Percentiles rank a stretch among this genome's conserved stretches.
Evolutionary conservation across 2,113 vertebrate genomes (phyloP).

Genomic region (Myocastor coypus): DNA sequence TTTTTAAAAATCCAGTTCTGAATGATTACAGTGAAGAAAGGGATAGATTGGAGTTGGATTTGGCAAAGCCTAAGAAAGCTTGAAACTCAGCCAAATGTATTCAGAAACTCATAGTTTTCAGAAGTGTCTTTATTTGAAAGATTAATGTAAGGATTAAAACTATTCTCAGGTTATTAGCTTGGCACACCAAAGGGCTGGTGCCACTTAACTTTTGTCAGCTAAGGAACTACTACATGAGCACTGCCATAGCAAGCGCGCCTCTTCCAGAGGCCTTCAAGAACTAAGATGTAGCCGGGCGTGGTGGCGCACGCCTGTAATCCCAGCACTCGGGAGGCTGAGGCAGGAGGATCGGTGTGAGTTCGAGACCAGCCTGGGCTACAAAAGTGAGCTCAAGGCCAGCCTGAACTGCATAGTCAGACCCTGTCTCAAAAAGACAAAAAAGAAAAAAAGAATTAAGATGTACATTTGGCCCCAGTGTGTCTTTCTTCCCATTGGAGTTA

Average conservation of each 20-base stretch:
- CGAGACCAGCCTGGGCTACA: too few relatives aligned
- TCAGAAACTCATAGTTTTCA: conserved; percentile 5
- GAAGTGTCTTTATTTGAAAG: background rate
- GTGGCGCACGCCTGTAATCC: too few relatives aligned
- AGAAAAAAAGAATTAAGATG: too few relatives aligned
- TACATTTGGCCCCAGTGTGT: background rate
- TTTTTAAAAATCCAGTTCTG: background rate
- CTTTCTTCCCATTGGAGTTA: background rate
- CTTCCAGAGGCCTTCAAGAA: background rate
- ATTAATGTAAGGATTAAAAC: background rate
- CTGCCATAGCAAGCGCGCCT: background rate
- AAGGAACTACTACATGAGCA: background rate
- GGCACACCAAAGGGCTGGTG: background rate
- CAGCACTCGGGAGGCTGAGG: too few relatives aligned
- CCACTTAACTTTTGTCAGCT: background rate
- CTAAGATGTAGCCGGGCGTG: too few relatives aligned
- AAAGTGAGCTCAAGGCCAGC: too few relatives aligned
- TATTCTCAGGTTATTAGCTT: background rate
- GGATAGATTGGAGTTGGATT: background rate
- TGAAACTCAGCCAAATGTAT: background rate
- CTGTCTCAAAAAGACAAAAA: too few relatives aligned
- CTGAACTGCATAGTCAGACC: too few relatives aligned
- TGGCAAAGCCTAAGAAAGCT: background rate
- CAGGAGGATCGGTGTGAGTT: too few relatives aligned
- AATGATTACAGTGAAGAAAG: background rate